These are phyloP conservation scores for Prietella phreatophila DNA, from an alignment of 2,113 vertebrate genomes.

Conservation along the genomic window DNA sequence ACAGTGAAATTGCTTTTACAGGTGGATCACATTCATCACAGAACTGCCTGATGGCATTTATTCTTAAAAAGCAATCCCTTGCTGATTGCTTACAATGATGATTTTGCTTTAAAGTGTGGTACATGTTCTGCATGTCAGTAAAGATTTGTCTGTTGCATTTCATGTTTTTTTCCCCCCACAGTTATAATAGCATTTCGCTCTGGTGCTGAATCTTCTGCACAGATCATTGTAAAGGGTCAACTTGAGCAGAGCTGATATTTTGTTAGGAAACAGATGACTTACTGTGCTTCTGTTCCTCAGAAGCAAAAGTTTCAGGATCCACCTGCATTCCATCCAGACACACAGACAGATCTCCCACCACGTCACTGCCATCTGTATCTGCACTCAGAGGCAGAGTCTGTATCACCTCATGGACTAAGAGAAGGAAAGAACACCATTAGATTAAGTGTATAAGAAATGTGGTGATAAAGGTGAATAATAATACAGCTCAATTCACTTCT, in stretches of 20 bases:
- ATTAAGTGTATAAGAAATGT: neutral
- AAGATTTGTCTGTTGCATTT: neutral
- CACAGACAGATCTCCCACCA: conserved; percentile 89
- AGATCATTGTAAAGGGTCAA: neutral
- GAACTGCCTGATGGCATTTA: neutral
- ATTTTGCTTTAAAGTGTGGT: neutral
- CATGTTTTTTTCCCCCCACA: neutral
- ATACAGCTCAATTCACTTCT: neutral
- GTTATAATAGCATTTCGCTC: neutral
- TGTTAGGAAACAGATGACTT: conserved; percentile 59
- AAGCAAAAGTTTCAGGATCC: conserved; percentile 80
- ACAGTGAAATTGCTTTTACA: neutral
- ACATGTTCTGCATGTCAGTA: neutral
- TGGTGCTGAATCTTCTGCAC: neutral
- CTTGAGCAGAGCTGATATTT: neutral
- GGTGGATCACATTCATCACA: neutral
- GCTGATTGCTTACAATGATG: neutral
- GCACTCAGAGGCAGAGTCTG: conserved; percentile 84
- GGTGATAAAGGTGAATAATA: neutral
- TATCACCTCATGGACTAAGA: conserved; percentile 87
- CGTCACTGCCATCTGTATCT: conserved; percentile 83
- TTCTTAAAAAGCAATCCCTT: neutral
- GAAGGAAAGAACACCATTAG: neutral
- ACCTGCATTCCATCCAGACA: conserved; percentile 93
- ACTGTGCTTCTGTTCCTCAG: conserved; percentile 73